Evolutionary conservation across 2,113 vertebrate genomes (phyloP), one percentile per base, ranked within the genome.

Genomic region (Lethenteron reissneri): DNA sequence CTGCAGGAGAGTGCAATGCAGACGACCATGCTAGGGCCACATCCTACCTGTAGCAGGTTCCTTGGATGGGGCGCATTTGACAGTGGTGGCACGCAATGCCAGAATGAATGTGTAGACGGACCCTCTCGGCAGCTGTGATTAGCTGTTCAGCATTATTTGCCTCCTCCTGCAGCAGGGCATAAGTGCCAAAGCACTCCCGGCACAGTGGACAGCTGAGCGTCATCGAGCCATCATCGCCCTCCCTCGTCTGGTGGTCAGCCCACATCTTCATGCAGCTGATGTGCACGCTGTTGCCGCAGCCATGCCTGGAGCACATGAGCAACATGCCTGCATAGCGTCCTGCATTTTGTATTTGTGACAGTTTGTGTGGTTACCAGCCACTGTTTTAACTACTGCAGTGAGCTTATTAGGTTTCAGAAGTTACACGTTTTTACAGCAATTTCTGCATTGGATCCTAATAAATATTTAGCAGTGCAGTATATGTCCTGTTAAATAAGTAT

Each of bases 261-360:
- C 83, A 81, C 57, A 82, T 77, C 72, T 82, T 84, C 82, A 82
- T 79, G 72, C 82, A 83, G 70, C 78, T 81, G 74, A 86, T 80
- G 74, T 87, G 83, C 70, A 84, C 4, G 1, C 75, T 82, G 73
- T 86, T 87, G 71, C 80, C 83, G 74, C 79, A 83, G 56, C 81
- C 77, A 56, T 82, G 83, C 74, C 84, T 87, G 70, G 15, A 57
- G 9, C 73, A 75, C 76, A 19, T 59, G 57, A 68, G 15, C 11
- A 72, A n/a, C 14, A 13, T 56, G 59, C 70, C 21, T 69, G 12
- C 15, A 72, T 56, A 8, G 12, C 25, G 14, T 56, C 10, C 11
- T 72, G 58, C 14, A 64, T 15, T 11, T 13, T 41, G 41, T 41
- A 41, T 41, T 41, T 41, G 41, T 41, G 41, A 6, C 41, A 7